These are phyloP conservation scores for Megalurothrips usitatus DNA, from an alignment of 2,888 invertebrate species.

Conservation along the genomic window DNA sequence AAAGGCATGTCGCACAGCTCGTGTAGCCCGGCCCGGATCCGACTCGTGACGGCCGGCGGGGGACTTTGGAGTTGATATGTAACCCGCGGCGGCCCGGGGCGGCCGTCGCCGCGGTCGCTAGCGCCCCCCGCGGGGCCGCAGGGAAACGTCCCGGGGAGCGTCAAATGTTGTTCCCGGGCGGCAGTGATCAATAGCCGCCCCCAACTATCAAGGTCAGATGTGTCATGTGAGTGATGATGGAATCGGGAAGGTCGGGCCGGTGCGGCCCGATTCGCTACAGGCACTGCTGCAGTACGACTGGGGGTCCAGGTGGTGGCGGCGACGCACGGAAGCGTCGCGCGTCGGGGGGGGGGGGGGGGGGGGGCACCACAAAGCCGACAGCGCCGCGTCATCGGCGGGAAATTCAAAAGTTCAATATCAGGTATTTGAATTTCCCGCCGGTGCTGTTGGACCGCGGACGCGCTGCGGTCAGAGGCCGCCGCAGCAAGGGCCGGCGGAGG, in stretches of 20 bases:
- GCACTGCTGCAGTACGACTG: not conserved
- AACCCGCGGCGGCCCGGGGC: too few species aligned
- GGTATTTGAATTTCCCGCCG: too few species aligned
- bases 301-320: too few species aligned
- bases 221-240: conserved; percentile 22
- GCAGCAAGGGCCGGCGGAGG: not conserved
- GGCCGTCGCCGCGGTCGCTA: not conserved
- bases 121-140: not conserved
- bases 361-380: not conserved
- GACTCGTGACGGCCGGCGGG: too few species aligned
- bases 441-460: too few species aligned
- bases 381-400: too few species aligned
- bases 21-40: too few species aligned
- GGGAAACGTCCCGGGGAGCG: not conserved
- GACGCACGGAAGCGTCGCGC: not conserved
- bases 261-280: not conserved
- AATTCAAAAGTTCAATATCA: too few species aligned
- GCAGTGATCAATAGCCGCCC: conserved; percentile 3
- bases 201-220: conserved; percentile 1
- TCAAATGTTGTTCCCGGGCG: not conserved
- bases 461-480: not conserved
- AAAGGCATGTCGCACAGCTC: not conserved
- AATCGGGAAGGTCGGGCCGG: not conserved
- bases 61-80: too few species aligned
- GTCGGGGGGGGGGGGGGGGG: not conserved